Conservation (phyloP, 2,888 invertebrate genomes). For the Frankliniella intonsa region DNA sequence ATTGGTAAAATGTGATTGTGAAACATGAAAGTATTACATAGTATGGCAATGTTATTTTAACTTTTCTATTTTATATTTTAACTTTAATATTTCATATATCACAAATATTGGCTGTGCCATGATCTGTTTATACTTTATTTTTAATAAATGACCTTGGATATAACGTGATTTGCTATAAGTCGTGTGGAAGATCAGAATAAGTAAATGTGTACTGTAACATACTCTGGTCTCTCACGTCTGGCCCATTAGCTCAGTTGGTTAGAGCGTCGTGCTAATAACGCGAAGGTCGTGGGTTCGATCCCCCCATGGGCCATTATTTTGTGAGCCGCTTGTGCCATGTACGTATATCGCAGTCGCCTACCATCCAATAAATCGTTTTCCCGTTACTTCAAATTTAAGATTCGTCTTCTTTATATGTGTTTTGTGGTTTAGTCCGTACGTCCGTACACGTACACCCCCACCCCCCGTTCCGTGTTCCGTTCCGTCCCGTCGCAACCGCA, state of each 20-base stretch:
- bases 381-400: no score
- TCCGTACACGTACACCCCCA: not conserved
- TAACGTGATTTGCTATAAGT: not conserved
- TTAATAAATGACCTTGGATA: not conserved
- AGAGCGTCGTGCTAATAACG: conserved; percentile 72
- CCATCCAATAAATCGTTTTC: no score
- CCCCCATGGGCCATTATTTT: conserved; percentile 58
- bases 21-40: not conserved
- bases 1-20: conserved; percentile 53
- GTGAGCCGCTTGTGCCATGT: no score
- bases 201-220: no score
- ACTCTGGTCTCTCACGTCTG: conserved; percentile 41
- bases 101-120: not conserved
- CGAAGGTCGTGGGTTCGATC: conserved; percentile 70
- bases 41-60: not conserved
- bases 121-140: not conserved
- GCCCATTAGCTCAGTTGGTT: conserved; percentile 71
- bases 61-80: not conserved
- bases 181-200: no score
- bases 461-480: not conserved
- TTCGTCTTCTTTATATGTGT: no score
- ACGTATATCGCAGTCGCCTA: no score
- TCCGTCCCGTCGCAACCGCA: not conserved
- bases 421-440: no score
- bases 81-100: not conserved